These are phyloP conservation scores for Drosophila mimica DNA, from an alignment of 2,888 invertebrate genomes.

Conservation along the genomic window DNA sequence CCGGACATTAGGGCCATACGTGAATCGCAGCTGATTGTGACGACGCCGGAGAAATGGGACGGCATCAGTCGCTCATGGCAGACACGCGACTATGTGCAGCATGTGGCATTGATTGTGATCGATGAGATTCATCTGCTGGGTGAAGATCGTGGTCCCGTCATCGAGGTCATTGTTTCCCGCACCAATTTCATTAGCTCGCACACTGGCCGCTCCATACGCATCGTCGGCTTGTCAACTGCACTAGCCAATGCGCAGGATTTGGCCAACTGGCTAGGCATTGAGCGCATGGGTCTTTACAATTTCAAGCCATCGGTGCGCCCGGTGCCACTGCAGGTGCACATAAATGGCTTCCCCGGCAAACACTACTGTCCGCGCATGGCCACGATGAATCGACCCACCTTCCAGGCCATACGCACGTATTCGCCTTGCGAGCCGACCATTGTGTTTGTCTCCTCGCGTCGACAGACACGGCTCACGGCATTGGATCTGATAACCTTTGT, in stretches of 20 bases:
- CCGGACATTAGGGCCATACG: conserved; percentile 94
- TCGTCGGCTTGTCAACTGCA: conserved; percentile 98
- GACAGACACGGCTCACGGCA: conserved; percentile 98
- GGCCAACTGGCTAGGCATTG: conserved; percentile 97
- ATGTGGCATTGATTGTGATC: conserved; percentile 96
- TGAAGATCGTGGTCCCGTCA: conserved; percentile 94
- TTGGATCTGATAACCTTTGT: conserved; percentile 96
- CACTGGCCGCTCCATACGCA: conserved; percentile 92
- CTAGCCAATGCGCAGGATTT: conserved; percentile 98
- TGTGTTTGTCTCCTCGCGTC: conserved; percentile 97
- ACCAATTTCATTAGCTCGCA: conserved; percentile 98
- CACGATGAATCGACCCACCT: conserved; percentile 99
- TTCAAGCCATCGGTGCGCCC: conserved; percentile 99
- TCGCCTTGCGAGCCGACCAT: conserved; percentile 96
- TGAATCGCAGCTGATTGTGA: conserved; percentile 96
- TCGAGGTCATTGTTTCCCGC: conserved; percentile 99
- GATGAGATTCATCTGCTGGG: conserved; percentile 99
- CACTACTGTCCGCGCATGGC: conserved; percentile 99
- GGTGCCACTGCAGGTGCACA: conserved; percentile 96
- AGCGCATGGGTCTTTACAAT: conserved; percentile 96
- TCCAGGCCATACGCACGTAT: conserved; percentile 96
- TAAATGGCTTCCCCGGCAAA: conserved; percentile 97
- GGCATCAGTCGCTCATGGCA: conserved; percentile 99
- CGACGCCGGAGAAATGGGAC: conserved; percentile 99
- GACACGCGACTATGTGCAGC: conserved; percentile 96